These are phyloP conservation scores for Anguilla obscura DNA, from an alignment of 2,797 vertebrate species.

Conservation along the genomic window DNA sequence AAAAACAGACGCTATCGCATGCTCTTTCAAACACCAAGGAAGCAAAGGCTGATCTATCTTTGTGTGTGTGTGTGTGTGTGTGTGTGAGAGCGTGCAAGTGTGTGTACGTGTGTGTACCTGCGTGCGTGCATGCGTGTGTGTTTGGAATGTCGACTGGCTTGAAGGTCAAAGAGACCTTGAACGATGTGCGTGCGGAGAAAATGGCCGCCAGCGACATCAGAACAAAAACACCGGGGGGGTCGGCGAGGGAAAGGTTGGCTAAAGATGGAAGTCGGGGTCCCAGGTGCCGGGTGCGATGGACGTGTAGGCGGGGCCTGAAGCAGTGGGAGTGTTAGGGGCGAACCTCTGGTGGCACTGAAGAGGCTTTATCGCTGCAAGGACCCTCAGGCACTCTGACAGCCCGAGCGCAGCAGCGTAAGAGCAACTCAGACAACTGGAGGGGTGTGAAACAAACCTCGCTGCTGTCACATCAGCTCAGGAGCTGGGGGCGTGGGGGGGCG, in stretches of 20 bases:
- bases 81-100: not conserved
- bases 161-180: not conserved
- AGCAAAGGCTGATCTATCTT: constrained; percentile 4
- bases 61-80: constrained; percentile 18
- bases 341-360: not conserved
- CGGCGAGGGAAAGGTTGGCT: not conserved
- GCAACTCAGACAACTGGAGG: not conserved
- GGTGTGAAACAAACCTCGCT: not conserved
- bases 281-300: not conserved
- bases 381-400: not conserved
- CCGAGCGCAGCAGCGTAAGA: not conserved
- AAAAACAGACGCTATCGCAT: not conserved
- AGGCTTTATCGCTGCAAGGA: not conserved
- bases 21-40: not conserved
- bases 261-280: not conserved
- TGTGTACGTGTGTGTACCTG: constrained; percentile 5
- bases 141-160: not conserved
- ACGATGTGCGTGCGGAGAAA: constrained; percentile 11
- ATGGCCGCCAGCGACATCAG: not conserved
- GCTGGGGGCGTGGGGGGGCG: not conserved
- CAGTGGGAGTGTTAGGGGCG: not conserved
- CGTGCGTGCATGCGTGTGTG: constrained; percentile 37
- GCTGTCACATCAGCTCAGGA: not conserved
- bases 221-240: not conserved
- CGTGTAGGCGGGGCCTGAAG: not conserved